Evolutionary conservation across 2,888 invertebrate genomes (phyloP), one percentile per base, ranked within the genome.

Genomic region (Parnassius glacialis): DNA sequence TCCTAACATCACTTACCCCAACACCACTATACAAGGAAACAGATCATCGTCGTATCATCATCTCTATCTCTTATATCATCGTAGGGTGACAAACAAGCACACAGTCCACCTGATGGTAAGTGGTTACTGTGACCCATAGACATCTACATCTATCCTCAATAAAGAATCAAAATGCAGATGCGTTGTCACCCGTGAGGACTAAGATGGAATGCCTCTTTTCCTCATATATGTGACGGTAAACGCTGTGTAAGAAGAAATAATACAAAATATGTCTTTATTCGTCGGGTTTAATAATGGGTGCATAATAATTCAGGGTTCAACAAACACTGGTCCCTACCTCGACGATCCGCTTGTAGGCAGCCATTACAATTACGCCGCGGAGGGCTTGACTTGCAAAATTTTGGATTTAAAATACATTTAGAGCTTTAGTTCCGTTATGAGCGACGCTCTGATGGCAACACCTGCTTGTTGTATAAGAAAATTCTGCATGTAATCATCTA

Each of bases 321-420:
- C 51, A 11, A 54, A 51, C 50, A 13, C 47, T 52, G 64, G 64
- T 64, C 62, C 62, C 64, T 48, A 13, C 10, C 41, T 34, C 13
- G 13, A 12, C n/a, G 11, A n/a, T 34, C 55, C 11, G 34, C 55
- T n/a, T n/a, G 16, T 50, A 13, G 50, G 54, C 53, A 58, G 54
- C 55, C 54, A 59, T 62, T 59, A 59, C 55, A 62, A 62, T 62
- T 62, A 62, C 51, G 45, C 10, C 59, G 51, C 51, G 45, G 13
- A 55, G 51, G 47, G 62, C 59, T 59, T 62, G 62, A 62, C 58
- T 62, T 59, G 62, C 62, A 55, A 62, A 62, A 62, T 62, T 62
- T 62, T 55, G 45, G 62, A 62, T 62, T 62, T 55, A 55, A 62
- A 62, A 62, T 59, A 62, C 59, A 62, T 62, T 62, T 55, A 55